phyloP scores from a whole-genome alignment of 2,888 invertebrate genomes.

The Melinaea marsaeus region DNA sequence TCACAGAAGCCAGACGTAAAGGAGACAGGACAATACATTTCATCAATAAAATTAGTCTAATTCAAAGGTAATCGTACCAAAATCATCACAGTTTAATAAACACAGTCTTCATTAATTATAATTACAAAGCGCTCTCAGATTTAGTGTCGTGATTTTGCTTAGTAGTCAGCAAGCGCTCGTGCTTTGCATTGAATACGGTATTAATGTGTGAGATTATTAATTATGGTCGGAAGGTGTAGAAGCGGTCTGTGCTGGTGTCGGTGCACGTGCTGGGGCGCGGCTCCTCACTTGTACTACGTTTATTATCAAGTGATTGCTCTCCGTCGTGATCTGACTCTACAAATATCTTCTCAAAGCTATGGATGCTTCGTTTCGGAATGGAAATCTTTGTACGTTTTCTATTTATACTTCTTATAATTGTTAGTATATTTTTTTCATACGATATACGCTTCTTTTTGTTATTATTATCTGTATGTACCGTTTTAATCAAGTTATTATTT shows the following conservation, averaged over 20 bases:
- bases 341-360: conserved; percentile 60
- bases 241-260: conserved; percentile 13
- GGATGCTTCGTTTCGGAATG: conserved; percentile 53
- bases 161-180: conserved; percentile 2
- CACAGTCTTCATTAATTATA: conserved; percentile 1
- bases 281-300: conserved; percentile 60
- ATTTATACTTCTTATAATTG: conserved; percentile 38
- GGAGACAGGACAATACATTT: background rate
- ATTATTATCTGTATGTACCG: no score
- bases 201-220: conserved; percentile 8
- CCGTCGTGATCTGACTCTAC: conserved; percentile 71
- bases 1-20: no score
- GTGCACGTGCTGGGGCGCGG: conserved; percentile 34
- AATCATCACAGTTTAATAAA: background rate
- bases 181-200: conserved; percentile 3
- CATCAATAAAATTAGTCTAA: background rate
- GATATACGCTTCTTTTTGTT: no score
- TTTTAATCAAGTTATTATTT: no score
- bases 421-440: no score
- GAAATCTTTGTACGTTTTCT: conserved; percentile 60
- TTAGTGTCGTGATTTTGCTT: background rate
- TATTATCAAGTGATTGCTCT: conserved; percentile 74
- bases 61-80: background rate
- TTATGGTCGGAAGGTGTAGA: conserved; percentile 11
- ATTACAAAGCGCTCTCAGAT: conserved; percentile 2